Evolutionary conservation across 2,113 vertebrate species (phyloP), one percentile per base, ranked within the genome.

Genomic region (Gasterosteus aculeatus): DNA sequence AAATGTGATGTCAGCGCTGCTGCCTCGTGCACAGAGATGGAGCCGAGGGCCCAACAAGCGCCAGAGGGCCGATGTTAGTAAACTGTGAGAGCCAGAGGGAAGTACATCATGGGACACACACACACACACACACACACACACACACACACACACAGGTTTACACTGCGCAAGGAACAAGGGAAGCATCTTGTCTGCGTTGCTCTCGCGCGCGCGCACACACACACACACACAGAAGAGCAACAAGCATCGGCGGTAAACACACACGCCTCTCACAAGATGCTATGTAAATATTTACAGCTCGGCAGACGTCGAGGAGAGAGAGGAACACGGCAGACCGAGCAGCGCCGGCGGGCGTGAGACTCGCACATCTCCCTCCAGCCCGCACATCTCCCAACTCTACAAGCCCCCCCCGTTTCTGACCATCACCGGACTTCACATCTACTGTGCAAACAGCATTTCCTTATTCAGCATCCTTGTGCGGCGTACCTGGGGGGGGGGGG

Each of bases 271-370:
- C 71, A 88, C 85, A 89, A 84, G 86, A 91, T 83, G 85, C 82
- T 78, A 61, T 72, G 91, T 92, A 93, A 94, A 94, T 94, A 94
- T 94, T 94, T 94, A 90, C 85, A 78, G 33, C 68, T 70, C 59
- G 38, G 70, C 82, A 72, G 68, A 68, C 69, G 29, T 35, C 51
- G 72, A 78, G 78, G 78, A 60, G 69, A 80, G 80, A 61, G 67
- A 42, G 22, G 22, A 73, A 87, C 78, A 75, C 39, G 75, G 75
- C 9, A 33, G 68, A 58, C 51, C 47, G 0, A 62, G 82, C 85
- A 72, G 75, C 18, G 42, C 65, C 16, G 26, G 70, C 51, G 38
- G 85, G 79, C 46, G 67, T 78, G 82, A 80, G 82, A 80, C 72
- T 61, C 10, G 14, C 53, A 59, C 59, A 66, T 62, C 44, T 39